Base-by-base conservation (phyloP, 2,888 invertebrate genomes). In the Chironomus riparius region DNA sequence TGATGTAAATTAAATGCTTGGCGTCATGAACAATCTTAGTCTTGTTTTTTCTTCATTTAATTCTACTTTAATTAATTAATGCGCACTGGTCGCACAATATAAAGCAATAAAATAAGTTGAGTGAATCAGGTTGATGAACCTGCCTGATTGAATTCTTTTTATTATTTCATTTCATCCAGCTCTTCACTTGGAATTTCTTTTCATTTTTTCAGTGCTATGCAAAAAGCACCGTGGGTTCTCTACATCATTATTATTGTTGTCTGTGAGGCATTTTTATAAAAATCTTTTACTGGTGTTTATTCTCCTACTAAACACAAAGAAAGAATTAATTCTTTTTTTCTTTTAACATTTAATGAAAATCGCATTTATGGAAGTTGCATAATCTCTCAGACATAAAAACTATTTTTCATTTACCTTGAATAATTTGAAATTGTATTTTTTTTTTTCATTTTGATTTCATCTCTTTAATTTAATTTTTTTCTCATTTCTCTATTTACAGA, bases 401-500 rank as follows among this genome's bases (percentile, higher is more conserved):
- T 71, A 68, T 68, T 72, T 22, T 76, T 28, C 65, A 56, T 21
- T 72, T 56, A 15, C 56, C 56, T 24, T 65, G 70, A 50, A 56
- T 38, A 73, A 48, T 50, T 15, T 65, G 38, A 38, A 38, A 38
- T 38, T 28, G 28, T 28, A 21, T 65, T 65, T 21, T 12, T 65
- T 65, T 21, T 5, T 5, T 65, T 65, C 3, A 65, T 21, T 56
- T 56, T 24, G 22, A 65, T 13, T 65, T 21, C 12, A 24, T 68
- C 38, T 47, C 7, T 28, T 28, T 28, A 28, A 28, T 28, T 28
- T 68, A 38, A 13, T 80, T 38, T 38, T n/a, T n/a, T 10, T 38
- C 38, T 38, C 38, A 38, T 38, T 38, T 1, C 0, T 38, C 38
- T 38, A 38, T 82, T 84, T 82, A 79, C 90, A 97, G 97, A 95